Evolutionary conservation across 2,797 vertebrate species (phyloP).

Genomic region (Alcedo quadribrachys): DNA sequence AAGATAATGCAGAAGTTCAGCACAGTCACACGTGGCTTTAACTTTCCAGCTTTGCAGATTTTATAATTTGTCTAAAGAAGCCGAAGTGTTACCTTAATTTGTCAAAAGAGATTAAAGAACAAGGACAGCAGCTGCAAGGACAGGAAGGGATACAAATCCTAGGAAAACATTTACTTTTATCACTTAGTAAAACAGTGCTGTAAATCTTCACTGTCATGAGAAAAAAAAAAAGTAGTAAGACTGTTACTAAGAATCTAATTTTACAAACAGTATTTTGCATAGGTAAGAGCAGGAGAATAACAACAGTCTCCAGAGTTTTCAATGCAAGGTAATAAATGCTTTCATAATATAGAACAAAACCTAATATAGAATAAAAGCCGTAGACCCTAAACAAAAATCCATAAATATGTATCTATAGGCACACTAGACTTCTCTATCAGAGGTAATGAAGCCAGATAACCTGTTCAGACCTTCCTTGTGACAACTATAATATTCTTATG

Average conservation of each 20-base stretch:
- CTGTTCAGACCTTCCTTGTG: background rate
- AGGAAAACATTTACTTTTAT: conserved; percentile 16
- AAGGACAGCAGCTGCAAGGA: background rate
- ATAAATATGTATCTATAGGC: background rate
- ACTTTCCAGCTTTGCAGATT: background rate
- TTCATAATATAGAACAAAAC: background rate
- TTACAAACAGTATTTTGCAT: background rate
- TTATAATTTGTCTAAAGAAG: background rate
- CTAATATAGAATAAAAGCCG: background rate
- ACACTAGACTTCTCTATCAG: background rate
- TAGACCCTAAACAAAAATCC: background rate
- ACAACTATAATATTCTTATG: background rate
- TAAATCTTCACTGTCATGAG: background rate
- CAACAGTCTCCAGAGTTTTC: background rate
- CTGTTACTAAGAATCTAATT: background rate
- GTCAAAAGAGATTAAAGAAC: conserved; percentile 3
- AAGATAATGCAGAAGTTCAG: background rate
- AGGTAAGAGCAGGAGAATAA: background rate
- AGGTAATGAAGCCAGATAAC: background rate
- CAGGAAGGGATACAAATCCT: background rate
- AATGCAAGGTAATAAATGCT: background rate
- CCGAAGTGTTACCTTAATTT: background rate
- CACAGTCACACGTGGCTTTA: background rate
- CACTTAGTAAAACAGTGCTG: background rate
- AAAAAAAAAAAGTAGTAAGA: background rate